Conservation (phyloP, 2,113 vertebrate genomes). For the Prionailurus viverrinus region DNA sequence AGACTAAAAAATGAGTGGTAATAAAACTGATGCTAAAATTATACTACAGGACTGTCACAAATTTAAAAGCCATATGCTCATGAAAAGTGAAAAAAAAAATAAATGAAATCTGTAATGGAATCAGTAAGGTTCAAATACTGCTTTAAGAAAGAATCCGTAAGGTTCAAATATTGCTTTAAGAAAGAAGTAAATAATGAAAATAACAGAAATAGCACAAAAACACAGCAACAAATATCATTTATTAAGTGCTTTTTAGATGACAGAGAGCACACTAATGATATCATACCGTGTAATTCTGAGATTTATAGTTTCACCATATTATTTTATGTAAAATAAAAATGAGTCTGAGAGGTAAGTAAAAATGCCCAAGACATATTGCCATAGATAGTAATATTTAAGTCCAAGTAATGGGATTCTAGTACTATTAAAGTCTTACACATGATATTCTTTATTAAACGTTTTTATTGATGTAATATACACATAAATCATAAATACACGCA, state of each 20-base stretch:
- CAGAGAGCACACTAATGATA: not conserved
- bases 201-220: not conserved
- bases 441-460: not conserved
- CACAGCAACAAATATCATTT: not conserved
- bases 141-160: not conserved
- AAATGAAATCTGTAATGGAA: not conserved
- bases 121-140: not conserved
- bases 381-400: not conserved
- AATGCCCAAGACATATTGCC: not conserved
- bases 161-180: not conserved
- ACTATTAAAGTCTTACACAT: not conserved
- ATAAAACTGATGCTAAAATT: not conserved
- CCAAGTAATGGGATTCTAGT: not conserved
- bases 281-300: not conserved
- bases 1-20: not conserved
- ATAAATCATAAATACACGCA: not conserved
- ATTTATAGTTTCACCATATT: not conserved
- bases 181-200: slow-evolving; percentile 14
- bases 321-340: not conserved
- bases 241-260: not conserved
- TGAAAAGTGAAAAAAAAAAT: not conserved
- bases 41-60: not conserved
- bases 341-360: not conserved
- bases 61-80: not conserved
- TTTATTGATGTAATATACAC: not conserved